These are phyloP conservation scores for Pseudorectes ferrugineus DNA, from an alignment of 2,113 vertebrate genomes.

Conservation along the genomic window DNA sequence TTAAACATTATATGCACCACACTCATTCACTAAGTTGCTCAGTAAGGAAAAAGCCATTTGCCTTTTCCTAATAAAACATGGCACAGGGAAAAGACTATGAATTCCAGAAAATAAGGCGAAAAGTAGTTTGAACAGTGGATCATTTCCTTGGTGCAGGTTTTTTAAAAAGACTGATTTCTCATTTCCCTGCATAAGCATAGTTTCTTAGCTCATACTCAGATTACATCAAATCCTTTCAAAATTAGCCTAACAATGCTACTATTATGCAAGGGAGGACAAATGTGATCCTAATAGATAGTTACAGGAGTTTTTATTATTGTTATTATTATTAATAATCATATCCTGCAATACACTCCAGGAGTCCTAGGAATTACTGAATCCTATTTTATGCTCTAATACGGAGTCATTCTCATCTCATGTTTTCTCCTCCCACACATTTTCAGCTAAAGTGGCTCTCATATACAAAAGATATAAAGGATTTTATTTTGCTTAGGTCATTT, in stretches of 20 bases:
- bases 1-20: background rate
- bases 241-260: background rate
- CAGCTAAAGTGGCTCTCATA: background rate
- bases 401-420: background rate
- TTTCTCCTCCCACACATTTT: background rate
- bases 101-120: background rate
- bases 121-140: background rate
- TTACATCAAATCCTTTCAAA: constrained; percentile 20
- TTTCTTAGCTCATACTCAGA: background rate
- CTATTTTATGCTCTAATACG: background rate
- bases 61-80: background rate
- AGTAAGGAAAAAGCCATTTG: background rate
- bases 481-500: background rate
- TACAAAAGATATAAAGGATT: background rate
- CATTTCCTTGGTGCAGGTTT: background rate
- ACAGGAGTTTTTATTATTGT: background rate
- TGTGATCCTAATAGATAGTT: background rate
- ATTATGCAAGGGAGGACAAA: background rate
- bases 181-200: background rate
- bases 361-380: background rate
- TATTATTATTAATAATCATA: background rate
- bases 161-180: background rate
- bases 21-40: background rate
- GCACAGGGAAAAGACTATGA: background rate
- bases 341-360: background rate